Percentiles rank a stretch among this genome's conserved stretches.
These are phyloP conservation scores for Tragulus kanchil DNA, from an alignment of 2,113 vertebrate species.

Conservation along the genomic window DNA sequence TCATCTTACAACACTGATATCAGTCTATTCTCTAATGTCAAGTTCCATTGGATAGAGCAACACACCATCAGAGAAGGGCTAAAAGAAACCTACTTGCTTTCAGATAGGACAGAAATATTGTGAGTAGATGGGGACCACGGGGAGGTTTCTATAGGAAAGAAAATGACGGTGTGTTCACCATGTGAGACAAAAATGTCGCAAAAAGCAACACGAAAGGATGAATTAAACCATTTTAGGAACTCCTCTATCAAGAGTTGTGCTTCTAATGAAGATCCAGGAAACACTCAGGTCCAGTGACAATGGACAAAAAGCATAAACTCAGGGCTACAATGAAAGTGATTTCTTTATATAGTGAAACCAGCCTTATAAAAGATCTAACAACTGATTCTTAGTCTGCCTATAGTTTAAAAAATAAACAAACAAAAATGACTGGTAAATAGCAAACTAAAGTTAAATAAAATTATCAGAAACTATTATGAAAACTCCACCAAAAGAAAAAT, in stretches of 20 bases:
- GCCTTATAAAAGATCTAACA: not conserved
- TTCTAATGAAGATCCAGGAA: not conserved
- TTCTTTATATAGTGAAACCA: not conserved
- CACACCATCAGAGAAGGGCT: not conserved
- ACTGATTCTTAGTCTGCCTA: not conserved
- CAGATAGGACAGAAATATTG: not conserved
- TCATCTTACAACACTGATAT: not conserved
- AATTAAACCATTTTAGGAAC: not conserved
- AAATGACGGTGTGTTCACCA: not conserved
- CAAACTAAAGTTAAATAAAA: not conserved
- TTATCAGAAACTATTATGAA: not conserved
- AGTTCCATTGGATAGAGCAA: not conserved
- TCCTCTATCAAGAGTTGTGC: not conserved
- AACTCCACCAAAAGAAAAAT: not conserved
- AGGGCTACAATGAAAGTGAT: not conserved
- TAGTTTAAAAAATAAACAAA: not conserved
- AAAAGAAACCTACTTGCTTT: not conserved
- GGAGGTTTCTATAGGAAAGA: not conserved
- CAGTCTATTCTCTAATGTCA: not conserved
- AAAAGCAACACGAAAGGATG: not conserved
- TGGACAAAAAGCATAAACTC: not conserved
- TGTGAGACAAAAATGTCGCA: not conserved
- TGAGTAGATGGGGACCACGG: not conserved
- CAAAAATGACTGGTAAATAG: not conserved
- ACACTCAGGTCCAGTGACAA: not conserved